Base-by-base conservation (phyloP, 2,888 invertebrate species). In the Kuschelorhynchus macadamiae region DNA sequence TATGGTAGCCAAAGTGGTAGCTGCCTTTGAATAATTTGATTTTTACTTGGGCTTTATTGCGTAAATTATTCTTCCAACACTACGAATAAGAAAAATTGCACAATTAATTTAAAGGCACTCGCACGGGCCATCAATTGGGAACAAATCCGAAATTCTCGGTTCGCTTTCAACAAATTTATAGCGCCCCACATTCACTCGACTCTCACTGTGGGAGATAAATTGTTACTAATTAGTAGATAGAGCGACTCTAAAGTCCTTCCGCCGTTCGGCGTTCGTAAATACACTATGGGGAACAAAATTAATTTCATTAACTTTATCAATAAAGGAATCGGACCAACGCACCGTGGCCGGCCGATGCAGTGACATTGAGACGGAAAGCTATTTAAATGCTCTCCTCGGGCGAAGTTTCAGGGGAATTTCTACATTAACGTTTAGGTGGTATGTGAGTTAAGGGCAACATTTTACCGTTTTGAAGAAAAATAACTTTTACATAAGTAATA, bases 221-320 rank as follows among this genome's bases (percentile, higher is more conserved):
- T 62, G 56, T 53, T 57, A 36, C 67, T 67, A 67, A 63, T 67
- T 67, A 63, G 62, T 62, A 57, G 57, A 63, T 67, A 63, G 67
- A 60, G 52, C 57, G 32, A 47, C 64, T 65, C 64, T 69, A 68
- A 65, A 66, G 62, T 65, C 65, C 59, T 62, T 66, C 60, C 39
- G 63, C 64, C 49, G 66, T 61, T 50, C 42, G 50, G 21, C 16
- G 41, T 44, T 39, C 65, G 53, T 61, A 61, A 66, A 61, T 70
- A 62, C 57, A 64, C 55, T 46, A 63, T 65, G 50, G 59, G 71
- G 71, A 55, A 66, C 72, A 71, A 73, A 74, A 74, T 77, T 79
- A 78, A 79, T 78, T 79, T 78, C 76, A 78, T 79, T 79, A 78
- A 77, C 76, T 77, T 76, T 76, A 78, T 78, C 77, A 78, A 77